A percentile compares a stretch with the other conserved stretches of the same genome.
Conservation (phyloP, 2,113 vertebrate species). For the Microtus richardsoni region DNA sequence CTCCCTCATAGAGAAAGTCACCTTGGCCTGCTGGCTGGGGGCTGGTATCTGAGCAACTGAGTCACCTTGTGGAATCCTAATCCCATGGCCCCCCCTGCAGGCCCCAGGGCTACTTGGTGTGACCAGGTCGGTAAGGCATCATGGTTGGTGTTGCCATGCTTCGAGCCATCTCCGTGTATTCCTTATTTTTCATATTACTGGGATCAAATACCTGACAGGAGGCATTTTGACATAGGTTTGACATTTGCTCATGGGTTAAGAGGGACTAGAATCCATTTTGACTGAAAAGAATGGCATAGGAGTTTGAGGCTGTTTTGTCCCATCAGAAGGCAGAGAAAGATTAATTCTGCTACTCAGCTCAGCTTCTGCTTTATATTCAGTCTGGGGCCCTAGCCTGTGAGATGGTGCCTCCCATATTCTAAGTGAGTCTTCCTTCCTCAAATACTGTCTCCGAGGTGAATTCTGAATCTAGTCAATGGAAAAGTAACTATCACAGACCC, state of each 20-base stretch:
- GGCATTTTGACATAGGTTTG: background rate
- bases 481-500: background rate
- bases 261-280: background rate
- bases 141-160: background rate
- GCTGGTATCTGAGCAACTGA: background rate
- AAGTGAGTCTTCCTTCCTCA: background rate
- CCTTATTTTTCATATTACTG: background rate
- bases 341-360: background rate
- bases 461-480: background rate
- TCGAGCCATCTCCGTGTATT: background rate
- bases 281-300: background rate
- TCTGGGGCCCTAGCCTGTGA: no score
- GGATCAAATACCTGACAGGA: background rate
- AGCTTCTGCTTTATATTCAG: background rate
- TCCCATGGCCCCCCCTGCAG: rapidly evolving
- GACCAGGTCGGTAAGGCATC: background rate
- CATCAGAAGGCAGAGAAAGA: no score
- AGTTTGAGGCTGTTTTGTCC: background rate
- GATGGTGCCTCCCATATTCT: background rate
- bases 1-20: background rate
- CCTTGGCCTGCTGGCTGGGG: background rate
- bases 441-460: background rate
- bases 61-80: rapidly evolving
- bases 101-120: background rate
- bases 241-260: background rate